These are phyloP conservation scores for Athetis lepigone DNA, from an alignment of 2,888 invertebrate species.

Conservation along the genomic window DNA sequence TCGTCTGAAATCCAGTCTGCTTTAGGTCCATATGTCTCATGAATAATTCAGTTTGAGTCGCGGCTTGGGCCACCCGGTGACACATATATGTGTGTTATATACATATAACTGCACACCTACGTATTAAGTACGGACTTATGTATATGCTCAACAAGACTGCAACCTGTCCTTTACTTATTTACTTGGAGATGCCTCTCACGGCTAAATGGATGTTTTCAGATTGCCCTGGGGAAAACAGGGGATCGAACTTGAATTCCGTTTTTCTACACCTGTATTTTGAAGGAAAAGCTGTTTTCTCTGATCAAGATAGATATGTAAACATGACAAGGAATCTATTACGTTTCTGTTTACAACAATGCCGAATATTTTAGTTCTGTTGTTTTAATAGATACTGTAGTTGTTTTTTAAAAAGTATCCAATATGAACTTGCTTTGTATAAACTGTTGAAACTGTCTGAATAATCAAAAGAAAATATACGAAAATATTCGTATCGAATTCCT, in stretches of 20 bases:
- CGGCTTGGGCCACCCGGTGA: conserved; percentile 84
- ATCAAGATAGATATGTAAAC: conserved; percentile 29
- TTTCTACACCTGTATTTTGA: conserved; percentile 55
- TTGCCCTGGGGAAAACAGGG: conserved; percentile 54
- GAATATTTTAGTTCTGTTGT: neutral
- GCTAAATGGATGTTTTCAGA: conserved; percentile 58
- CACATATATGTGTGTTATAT: conserved; percentile 73
- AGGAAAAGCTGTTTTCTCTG: conserved; percentile 39
- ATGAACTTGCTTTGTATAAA: neutral
- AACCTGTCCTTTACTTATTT: conserved; percentile 60
- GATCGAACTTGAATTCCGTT: conserved; percentile 49
- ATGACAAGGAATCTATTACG: conserved; percentile 9
- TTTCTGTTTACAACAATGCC: conserved; percentile 9
- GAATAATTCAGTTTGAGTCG: conserved; percentile 86
- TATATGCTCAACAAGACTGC: conserved; percentile 61
- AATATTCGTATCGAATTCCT: conserved; percentile 5
- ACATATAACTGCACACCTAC: conserved; percentile 62
- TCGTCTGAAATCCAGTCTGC: conserved; percentile 88
- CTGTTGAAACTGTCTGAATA: neutral
- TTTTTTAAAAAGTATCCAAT: neutral
- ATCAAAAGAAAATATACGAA: neutral
- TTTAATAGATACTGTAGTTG: neutral
- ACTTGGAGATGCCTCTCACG: conserved; percentile 47
- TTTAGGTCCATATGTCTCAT: conserved; percentile 90
- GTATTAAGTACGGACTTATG: conserved; percentile 60